Base-by-base conservation (phyloP, 37 sponge, comb jelly and placozoan genomes). In the Crambe crambe region DNA sequence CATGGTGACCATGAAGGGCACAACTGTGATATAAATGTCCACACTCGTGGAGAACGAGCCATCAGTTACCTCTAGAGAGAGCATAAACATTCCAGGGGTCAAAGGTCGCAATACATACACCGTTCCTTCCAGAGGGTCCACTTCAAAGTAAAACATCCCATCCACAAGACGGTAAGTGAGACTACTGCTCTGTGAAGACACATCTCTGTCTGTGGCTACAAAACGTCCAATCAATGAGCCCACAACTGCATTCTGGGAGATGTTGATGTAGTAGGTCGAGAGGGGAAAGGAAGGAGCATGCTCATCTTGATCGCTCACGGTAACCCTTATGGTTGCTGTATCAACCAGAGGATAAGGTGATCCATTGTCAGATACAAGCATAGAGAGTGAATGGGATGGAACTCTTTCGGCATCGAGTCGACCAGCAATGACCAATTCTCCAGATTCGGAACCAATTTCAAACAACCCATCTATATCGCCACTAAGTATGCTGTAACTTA, bases 291-390 rank as follows among this genome's bases (percentile, higher is more conserved):
- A n/a, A 15, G 94, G 94, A 68, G 90, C 73, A 37, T 81, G 56
- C 30, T 77, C 75, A 69, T 93, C 86, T 27, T 41, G 37, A 56
- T 93, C 84, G 15, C 23, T 42, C 37, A 93, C 35, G 23, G 15
- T 9, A 29, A 93, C 47, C 10, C 15, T 30, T 21, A 93, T 72
- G 39, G 32, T 72, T 9, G 87, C 80, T 29, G 77, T 72, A 31
- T 83, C 82, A 58, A 40, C 36, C 22, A 84, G 72, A 0, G 78
- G 58, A 4, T 25, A 5, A 22, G 90, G 86, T 10, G 10, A 20
- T n/a, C 94, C 94, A 30, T 76, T 60, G 71, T 93, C 94, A 15
- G 68, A 37, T 2, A 75, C 94, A 36, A 80, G 23, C 22, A 89
- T 39, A 5, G 70, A 59, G 18, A 93, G 40, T n/a, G 75, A 47